Evolutionary conservation across 2,113 vertebrate genomes (phyloP).

Genomic region (Sinocyclocheilus anshuiensis): DNA sequence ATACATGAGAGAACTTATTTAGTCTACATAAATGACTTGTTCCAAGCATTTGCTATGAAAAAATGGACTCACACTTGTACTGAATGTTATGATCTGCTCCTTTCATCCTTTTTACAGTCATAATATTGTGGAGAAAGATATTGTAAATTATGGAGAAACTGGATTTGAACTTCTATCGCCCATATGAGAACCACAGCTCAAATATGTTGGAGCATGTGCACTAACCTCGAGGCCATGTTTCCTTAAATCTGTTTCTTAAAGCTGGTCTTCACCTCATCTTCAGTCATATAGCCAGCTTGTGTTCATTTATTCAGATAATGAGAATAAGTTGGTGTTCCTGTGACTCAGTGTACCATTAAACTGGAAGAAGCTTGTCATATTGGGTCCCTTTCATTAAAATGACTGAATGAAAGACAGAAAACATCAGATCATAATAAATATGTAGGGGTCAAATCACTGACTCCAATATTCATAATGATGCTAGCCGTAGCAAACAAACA

Average conservation of each 20-base stretch:
- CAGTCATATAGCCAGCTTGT: too few species aligned
- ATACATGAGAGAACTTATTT: background rate
- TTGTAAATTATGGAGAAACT: background rate
- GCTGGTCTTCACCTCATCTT: too few species aligned
- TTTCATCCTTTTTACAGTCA: background rate
- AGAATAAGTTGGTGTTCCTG: background rate
- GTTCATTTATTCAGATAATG: background rate
- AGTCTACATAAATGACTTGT: background rate
- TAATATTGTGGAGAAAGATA: background rate
- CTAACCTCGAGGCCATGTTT: background rate
- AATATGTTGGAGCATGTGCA: background rate
- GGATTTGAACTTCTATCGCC: background rate
- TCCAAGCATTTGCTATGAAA: background rate
- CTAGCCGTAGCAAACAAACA: background rate
- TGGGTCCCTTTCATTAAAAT: background rate
- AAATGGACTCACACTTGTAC: background rate
- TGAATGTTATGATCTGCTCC: background rate
- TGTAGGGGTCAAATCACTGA: background rate
- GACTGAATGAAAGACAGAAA: background rate
- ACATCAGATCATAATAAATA: background rate
- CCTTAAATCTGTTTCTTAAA: background rate
- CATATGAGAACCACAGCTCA: background rate
- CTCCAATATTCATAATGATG: background rate
- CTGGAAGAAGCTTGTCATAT: background rate
- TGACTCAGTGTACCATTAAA: conserved; percentile 16